These are phyloP conservation scores for Platichthys stellatus DNA, from an alignment of 2,113 vertebrate genomes.

Conservation along the genomic window DNA sequence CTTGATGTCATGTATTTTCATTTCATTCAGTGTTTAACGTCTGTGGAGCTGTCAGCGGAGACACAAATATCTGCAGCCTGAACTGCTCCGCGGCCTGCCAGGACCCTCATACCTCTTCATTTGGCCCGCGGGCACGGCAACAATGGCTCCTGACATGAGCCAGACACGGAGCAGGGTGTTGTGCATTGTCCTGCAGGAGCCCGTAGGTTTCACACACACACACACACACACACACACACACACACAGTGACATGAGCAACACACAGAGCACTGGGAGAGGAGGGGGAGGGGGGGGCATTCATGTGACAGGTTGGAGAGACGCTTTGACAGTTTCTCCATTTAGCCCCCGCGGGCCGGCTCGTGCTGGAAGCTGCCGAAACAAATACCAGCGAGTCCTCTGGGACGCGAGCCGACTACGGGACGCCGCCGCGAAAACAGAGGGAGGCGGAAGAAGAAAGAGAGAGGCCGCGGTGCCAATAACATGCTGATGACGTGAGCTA, in stretches of 20 bases:
- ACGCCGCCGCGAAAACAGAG: slow-evolving; percentile 58
- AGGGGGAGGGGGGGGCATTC: slow-evolving; percentile 14
- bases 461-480: slow-evolving; percentile 42
- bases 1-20: slow-evolving; percentile 73
- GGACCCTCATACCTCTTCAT: slow-evolving; percentile 64
- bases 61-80: slow-evolving; percentile 64
- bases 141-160: slow-evolving; percentile 74
- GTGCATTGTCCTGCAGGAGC: slow-evolving; percentile 61
- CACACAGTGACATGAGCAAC: not conserved
- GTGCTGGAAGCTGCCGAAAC: slow-evolving; percentile 69
- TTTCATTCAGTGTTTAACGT: slow-evolving; percentile 72
- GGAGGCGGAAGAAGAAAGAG: slow-evolving; percentile 26
- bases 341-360: slow-evolving; percentile 69
- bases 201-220: slow-evolving; percentile 56
- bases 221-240: slow-evolving; percentile 40
- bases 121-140: slow-evolving; percentile 64
- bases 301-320: slow-evolving; percentile 76
- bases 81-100: slow-evolving; percentile 66
- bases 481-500: slow-evolving; percentile 64
- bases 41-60: slow-evolving; percentile 66
- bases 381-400: slow-evolving; percentile 74
- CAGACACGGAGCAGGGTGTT: slow-evolving; percentile 64
- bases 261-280: slow-evolving; percentile 28
- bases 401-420: slow-evolving; percentile 60
- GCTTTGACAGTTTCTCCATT: slow-evolving; percentile 78